Conservation (phyloP, 2,797 vertebrate species). For the Ptychobarbus kaznakovi region DNA sequence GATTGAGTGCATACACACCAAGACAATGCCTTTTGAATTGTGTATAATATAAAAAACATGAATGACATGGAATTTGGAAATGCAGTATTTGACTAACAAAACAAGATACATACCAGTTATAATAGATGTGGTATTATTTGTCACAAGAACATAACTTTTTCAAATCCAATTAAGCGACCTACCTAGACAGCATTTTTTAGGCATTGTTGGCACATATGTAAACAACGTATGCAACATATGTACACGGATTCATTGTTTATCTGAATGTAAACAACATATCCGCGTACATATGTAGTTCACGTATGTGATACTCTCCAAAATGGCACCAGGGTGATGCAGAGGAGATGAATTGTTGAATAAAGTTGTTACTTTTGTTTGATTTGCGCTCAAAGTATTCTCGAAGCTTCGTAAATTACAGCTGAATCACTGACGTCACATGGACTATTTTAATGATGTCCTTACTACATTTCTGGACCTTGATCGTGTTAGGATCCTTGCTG, state of each 20-base stretch:
- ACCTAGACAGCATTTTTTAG: not conserved
- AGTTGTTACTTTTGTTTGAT: no score
- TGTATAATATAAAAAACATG: not conserved
- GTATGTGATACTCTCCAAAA: no score
- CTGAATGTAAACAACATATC: no score
- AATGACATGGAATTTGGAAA: not conserved
- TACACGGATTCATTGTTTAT: no score
- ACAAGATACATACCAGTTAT: not conserved
- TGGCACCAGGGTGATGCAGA: no score
- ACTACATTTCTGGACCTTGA: not conserved
- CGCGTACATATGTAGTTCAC: no score
- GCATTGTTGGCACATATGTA: not conserved
- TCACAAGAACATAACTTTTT: not conserved
- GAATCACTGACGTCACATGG: no score
- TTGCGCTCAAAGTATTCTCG: no score
- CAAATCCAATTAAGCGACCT: not conserved
- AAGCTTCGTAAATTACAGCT: no score
- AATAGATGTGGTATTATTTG: not conserved
- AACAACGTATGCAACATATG: no score
- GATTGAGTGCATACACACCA: not conserved
- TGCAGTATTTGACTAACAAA: not conserved
- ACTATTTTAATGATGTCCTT: not conserved
- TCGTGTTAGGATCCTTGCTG: not conserved
- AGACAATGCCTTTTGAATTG: not conserved
- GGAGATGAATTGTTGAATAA: not conserved